These are phyloP conservation scores for Tolypeutes matacus DNA, from an alignment of 2,797 vertebrate species.

Conservation along the genomic window DNA sequence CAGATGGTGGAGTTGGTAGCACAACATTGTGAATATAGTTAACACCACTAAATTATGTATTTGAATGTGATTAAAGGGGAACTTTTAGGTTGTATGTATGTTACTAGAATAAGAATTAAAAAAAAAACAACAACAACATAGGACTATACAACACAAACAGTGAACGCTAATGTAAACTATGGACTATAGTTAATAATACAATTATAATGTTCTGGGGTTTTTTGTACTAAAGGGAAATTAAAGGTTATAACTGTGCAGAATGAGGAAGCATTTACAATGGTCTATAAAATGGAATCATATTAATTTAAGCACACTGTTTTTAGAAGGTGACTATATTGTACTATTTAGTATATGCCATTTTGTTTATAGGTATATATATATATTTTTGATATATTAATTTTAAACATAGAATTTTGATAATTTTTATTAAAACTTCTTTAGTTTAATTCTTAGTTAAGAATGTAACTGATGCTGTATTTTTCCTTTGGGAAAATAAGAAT, in stretches of 20 bases:
- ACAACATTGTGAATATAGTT: too few relatives aligned
- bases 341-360: background rate
- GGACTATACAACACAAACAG: too few relatives aligned
- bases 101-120: too few relatives aligned
- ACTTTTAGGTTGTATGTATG: too few relatives aligned
- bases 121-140: too few relatives aligned
- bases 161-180: too few relatives aligned
- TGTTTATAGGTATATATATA: background rate
- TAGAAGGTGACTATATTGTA: background rate
- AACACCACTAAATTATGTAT: too few relatives aligned
- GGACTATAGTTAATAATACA: too few relatives aligned
- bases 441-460: background rate
- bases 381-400: background rate
- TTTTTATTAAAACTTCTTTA: conserved; percentile 28
- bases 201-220: background rate
- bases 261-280: background rate
- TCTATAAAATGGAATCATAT: background rate
- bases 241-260: background rate
- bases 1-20: too few relatives aligned
- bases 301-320: background rate
- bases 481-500: background rate
- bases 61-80: too few relatives aligned
- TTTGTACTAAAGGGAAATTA: background rate
- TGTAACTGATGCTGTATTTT: conserved; percentile 16
- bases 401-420: background rate